These are phyloP conservation scores for Dryobota labecula DNA, from an alignment of 2,888 invertebrate species.

Conservation along the genomic window DNA sequence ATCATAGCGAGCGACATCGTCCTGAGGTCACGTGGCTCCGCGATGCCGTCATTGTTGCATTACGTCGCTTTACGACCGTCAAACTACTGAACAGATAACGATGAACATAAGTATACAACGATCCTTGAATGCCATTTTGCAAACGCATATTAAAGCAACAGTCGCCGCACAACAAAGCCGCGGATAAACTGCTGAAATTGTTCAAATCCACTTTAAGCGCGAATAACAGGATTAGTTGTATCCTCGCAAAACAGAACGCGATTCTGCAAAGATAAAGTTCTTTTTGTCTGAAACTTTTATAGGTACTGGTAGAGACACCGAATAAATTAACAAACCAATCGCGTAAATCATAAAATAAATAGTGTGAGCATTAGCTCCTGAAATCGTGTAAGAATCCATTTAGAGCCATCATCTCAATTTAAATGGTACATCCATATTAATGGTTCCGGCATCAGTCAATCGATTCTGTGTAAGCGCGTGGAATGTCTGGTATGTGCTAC, in stretches of 20 bases:
- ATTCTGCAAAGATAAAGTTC: constrained; percentile 11
- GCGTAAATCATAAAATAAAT: constrained; percentile 29
- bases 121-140: constrained; percentile 40
- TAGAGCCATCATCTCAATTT: constrained; percentile 69
- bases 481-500: constrained; percentile 79
- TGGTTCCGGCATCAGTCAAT: constrained; percentile 76
- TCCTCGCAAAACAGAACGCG: constrained; percentile 9
- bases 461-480: constrained; percentile 75
- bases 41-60: constrained; percentile 83
- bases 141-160: constrained; percentile 43
- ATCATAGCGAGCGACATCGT: constrained; percentile 76
- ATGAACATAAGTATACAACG: constrained; percentile 41
- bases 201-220: constrained; percentile 44
- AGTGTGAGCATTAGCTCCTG: constrained; percentile 51
- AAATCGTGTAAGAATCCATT: constrained; percentile 68
- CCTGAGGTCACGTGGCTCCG: constrained; percentile 80
- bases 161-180: constrained; percentile 34
- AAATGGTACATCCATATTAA: constrained; percentile 75
- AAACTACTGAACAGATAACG: constrained; percentile 55
- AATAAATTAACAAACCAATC: constrained; percentile 8
- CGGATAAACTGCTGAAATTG: constrained; percentile 41
- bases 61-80: constrained; percentile 61
- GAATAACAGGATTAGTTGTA: constrained; percentile 47
- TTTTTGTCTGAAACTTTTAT: constrained; percentile 1
- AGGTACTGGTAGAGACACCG: background rate